A percentile compares a stretch with the other conserved stretches of the same genome.
phyloP scores from a whole-genome alignment of 2,113 vertebrate genomes.

The Perca flavescens region DNA sequence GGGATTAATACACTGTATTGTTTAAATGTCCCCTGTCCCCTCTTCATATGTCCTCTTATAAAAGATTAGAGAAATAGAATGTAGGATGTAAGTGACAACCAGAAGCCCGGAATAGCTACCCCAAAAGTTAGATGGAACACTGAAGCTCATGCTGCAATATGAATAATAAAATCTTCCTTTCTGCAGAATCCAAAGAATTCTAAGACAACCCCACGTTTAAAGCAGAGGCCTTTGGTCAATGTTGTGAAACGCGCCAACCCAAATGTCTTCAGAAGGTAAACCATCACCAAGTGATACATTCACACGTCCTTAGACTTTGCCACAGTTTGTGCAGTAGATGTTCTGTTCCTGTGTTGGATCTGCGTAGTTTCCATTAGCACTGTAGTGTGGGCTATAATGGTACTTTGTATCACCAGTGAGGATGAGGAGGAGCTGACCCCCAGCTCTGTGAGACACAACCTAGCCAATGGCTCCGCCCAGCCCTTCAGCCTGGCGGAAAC shows the following conservation, averaged over 20 bases:
- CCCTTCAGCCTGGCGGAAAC: background rate
- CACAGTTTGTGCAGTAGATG: background rate
- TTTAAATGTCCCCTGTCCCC: background rate
- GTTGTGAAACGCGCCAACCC: slow-evolving; percentile 80
- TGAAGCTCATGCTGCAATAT: background rate
- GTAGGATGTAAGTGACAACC: background rate
- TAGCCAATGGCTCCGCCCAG: slow-evolving; percentile 66
- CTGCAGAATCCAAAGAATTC: slow-evolving; percentile 85
- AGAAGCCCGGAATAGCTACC: background rate
- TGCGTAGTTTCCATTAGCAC: background rate
- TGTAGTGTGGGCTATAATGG: background rate
- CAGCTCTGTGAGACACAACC: slow-evolving; percentile 71
- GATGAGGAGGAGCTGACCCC: slow-evolving; percentile 86
- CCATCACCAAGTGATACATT: background rate
- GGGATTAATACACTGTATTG: background rate
- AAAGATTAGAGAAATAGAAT: background rate
- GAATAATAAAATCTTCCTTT: background rate
- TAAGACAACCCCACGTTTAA: slow-evolving; percentile 69
- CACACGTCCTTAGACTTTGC: background rate
- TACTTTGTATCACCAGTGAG: slow-evolving; percentile 60
- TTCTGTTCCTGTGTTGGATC: background rate
- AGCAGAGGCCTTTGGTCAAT: slow-evolving; percentile 82
- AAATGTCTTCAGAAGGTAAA: slow-evolving; percentile 84
- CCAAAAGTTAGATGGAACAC: background rate
- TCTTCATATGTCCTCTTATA: background rate